phyloP scores from a whole-genome alignment of 2,113 vertebrate species.

The Lophius piscatorius region DNA sequence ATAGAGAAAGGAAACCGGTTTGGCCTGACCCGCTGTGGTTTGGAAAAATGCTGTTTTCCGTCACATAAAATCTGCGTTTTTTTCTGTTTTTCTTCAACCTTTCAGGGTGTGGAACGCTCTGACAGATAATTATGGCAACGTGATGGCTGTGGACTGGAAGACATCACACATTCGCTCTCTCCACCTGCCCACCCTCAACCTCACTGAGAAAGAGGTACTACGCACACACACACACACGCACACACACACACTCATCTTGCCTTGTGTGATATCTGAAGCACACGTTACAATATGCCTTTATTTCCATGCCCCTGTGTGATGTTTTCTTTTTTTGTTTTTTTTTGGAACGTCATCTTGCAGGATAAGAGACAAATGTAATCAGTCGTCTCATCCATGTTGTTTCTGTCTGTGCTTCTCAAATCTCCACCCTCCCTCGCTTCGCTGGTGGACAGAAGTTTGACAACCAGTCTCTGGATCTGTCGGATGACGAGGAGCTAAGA shows the following conservation, averaged over 20 bases:
- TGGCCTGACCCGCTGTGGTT: too few relatives aligned
- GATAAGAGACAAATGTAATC: constrained; percentile 12
- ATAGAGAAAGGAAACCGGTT: constrained; percentile 33
- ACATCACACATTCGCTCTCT: constrained; percentile 92
- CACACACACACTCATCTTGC: background rate
- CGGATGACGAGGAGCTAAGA: constrained; percentile 95
- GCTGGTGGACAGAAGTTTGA: constrained; percentile 80
- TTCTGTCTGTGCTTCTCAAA: background rate
- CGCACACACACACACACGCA: background rate
- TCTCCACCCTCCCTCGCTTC: background rate
- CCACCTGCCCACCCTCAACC: constrained; percentile 93
- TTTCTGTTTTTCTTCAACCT: background rate
- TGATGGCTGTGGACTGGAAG: constrained; percentile 98
- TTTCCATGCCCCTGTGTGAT: background rate
- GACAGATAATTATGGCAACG: constrained; percentile 96
- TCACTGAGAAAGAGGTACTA: constrained; percentile 87
- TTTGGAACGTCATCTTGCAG: background rate
- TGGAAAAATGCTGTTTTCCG: too few relatives aligned
- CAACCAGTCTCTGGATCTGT: constrained; percentile 88
- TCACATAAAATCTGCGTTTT: too few relatives aligned
- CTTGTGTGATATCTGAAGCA: too few relatives aligned
- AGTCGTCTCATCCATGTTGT: constrained; percentile 2
- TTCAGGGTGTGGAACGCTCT: constrained; percentile 95
- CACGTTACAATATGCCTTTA: background rate
- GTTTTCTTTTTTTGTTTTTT: too few relatives aligned